Base-by-base conservation (phyloP, 2,888 invertebrate species). In the Helleia helle region DNA sequence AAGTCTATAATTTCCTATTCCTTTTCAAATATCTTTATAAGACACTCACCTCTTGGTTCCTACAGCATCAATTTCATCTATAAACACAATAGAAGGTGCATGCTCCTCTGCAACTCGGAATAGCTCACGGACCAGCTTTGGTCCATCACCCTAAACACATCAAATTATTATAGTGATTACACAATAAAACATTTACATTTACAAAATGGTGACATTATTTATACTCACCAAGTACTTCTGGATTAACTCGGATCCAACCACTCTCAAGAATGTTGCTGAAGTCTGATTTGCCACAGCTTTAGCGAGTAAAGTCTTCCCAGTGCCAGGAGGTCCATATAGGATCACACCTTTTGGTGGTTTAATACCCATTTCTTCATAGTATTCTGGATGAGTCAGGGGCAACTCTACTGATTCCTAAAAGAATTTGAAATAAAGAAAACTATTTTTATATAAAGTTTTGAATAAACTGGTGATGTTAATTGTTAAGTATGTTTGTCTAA, bases 291-390 rank as follows among this genome's bases (percentile, higher is more conserved):
- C 99, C 0, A 99, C 99, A 13, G 99, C 99, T 80, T 99, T 99
- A 5, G 99, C 99, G 41, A 99, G 83, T 27, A 99, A 84, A 0
- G 99, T 99, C 81, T 99, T 99, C 37, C 99, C 99, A 11, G 99
- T 99, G 30, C 99, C 99, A 0, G 99, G 99, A 11, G 94, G 93
- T 0, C 99, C 99, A 75, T 99, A 99, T 25, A 99, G 86, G 62
- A 99, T 99, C 1, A 99, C 99, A 53, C 99, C 99, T 71, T 99
- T 99, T 0, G 99, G 99, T 8, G 99, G 99, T 66, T 97, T 97
- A 56, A 99, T 99, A 42, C 99, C 99, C 99, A 99, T 99, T 84
- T 99, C 99, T 75, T 99, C 99, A 70, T 99, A 99, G 77, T 99
- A 99, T 74, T 99, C 99, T 1, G 99, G 99, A 86, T 99, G 99